Percentiles rank a stretch among this genome's conserved stretches.
These are phyloP conservation scores for Oenanthe melanoleuca DNA, from an alignment of 2,113 vertebrate genomes.

Conservation along the genomic window DNA sequence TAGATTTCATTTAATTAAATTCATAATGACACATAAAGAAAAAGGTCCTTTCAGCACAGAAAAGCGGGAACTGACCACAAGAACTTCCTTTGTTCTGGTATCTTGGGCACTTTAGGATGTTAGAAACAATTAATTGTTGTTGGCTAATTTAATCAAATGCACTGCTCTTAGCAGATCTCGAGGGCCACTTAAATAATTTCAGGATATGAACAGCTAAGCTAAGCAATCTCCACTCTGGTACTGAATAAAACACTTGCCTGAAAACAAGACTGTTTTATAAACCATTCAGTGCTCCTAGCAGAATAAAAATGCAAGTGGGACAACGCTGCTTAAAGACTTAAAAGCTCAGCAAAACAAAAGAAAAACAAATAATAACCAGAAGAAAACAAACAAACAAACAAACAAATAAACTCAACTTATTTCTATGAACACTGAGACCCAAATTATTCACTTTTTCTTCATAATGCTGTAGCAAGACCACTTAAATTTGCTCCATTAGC, in stretches of 20 bases:
- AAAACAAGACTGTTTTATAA: neutral
- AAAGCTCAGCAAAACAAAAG: neutral
- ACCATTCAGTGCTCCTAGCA: neutral
- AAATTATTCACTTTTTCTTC: neutral
- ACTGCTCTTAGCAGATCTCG: neutral
- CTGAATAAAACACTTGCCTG: neutral
- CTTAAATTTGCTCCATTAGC: neutral
- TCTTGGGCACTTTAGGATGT: neutral
- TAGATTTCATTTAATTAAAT: neutral
- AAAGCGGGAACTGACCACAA: neutral
- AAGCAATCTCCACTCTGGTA: neutral
- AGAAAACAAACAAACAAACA: neutral
- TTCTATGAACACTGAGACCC: neutral
- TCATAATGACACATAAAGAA: neutral
- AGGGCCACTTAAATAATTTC: neutral
- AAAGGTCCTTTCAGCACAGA: neutral
- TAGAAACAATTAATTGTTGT: constrained; percentile 2
- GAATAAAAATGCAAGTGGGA: neutral
- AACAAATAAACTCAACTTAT: fast-evolving
- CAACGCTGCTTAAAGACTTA: neutral
- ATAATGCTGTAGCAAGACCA: neutral
- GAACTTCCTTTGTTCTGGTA: neutral
- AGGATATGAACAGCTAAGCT: neutral
- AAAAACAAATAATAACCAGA: neutral
- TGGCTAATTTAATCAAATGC: neutral